phyloP scores from a whole-genome alignment of 2,113 vertebrate species.

The Larimichthys polyactis region DNA sequence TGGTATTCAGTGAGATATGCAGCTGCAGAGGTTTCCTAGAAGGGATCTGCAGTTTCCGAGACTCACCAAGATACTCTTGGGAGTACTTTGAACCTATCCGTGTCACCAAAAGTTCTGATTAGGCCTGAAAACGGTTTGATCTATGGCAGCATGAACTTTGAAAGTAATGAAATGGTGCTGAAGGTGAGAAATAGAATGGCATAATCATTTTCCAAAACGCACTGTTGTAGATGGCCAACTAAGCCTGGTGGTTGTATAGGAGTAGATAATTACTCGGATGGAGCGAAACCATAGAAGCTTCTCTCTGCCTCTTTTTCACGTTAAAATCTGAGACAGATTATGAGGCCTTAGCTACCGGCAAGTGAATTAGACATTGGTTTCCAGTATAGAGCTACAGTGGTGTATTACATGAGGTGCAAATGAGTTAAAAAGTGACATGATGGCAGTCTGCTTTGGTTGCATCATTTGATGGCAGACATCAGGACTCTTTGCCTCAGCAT shows the following conservation, averaged over 20 bases:
- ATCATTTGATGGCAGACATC: neutral
- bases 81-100: neutral
- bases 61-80: neutral
- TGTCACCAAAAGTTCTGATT: neutral
- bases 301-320: conserved; percentile 4
- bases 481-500: neutral
- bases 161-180: neutral
- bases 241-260: conserved; percentile 16
- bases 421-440: too few relatives aligned
- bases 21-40: neutral
- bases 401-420: neutral
- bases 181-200: neutral
- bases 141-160: too few relatives aligned
- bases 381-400: neutral
- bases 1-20: neutral
- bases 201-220: neutral
- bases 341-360: neutral
- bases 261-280: conserved; percentile 41
- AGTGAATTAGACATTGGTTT: neutral
- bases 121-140: neutral
- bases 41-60: too few relatives aligned
- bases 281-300: conserved; percentile 62
- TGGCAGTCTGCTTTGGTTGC: too few relatives aligned
- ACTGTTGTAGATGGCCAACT: neutral
- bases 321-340: neutral